phyloP scores from a whole-genome alignment of 2,797 vertebrate species.

The Clarias pachynema region DNA sequence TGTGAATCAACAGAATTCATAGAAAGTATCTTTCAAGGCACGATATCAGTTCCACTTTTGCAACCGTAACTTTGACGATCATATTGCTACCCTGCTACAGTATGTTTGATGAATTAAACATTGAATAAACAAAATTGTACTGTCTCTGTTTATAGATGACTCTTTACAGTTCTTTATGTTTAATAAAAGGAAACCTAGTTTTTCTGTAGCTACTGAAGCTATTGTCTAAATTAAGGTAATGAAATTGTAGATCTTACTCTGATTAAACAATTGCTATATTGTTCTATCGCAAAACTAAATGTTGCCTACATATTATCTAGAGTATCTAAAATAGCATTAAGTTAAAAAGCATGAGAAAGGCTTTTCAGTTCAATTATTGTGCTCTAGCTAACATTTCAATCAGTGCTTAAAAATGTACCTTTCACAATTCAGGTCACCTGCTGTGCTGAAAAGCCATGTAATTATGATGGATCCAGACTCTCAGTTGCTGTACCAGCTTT shows the following conservation, averaged over 20 bases:
- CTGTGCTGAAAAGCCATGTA: slow-evolving; percentile 54
- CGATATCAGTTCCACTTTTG: background rate
- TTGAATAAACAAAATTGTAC: no score
- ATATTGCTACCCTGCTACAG: background rate
- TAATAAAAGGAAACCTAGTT: background rate
- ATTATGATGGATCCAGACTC: slow-evolving; percentile 84
- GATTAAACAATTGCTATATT: background rate
- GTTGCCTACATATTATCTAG: background rate
- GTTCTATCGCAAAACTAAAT: background rate
- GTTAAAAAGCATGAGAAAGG: background rate
- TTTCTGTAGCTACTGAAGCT: background rate
- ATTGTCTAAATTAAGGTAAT: background rate
- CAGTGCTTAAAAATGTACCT: background rate
- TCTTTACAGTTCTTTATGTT: background rate
- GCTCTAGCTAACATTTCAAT: background rate
- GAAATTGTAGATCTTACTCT: background rate
- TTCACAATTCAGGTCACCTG: slow-evolving; percentile 17
- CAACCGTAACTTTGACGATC: background rate
- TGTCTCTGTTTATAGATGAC: background rate
- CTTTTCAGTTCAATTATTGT: background rate
- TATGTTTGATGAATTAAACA: background rate
- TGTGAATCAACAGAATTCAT: background rate
- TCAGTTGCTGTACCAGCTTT: slow-evolving; percentile 82
- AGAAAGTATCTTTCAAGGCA: background rate
- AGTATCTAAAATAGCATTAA: background rate